Base-by-base conservation (phyloP, 2,888 invertebrate species). In the Oxycera nigricornis region DNA sequence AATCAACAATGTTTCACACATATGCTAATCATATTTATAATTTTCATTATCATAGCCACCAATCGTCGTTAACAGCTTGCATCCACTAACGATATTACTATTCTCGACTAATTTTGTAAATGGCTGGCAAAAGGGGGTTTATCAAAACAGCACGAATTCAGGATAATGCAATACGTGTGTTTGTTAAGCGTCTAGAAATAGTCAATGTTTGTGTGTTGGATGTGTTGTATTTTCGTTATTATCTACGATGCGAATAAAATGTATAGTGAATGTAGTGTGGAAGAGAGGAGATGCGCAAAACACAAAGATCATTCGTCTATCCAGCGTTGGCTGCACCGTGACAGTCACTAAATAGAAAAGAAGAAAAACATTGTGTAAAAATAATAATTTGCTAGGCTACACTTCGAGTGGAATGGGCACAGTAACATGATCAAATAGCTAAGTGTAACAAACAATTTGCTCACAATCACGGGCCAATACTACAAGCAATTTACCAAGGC, bases 291-390 rank as follows among this genome's bases (percentile, higher is more conserved):
- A 52, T 68, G 68, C 35, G 22, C 31, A 52, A 70, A 70, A 70
- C 31, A 52, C 55, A 55, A 70, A 68, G n/a, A 30, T 70, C 30
- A 70, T 70, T 55, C 52, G 28, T 70, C 22, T 70, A 55, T 70
- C 70, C 70, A 52, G 22, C 46, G 30, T 55, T 52, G 70, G 28
- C 7, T 41, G 70, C 41, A n/a, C 31, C 65, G 20, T 70, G 52
- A 70, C 55, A 70, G 70, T 70, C 70, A 70, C 70, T 70, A 35
- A 52, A 70, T 46, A 30, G 52, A 70, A 70, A 70, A 70, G 70
- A 65, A 65, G 65, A 65, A 41, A 55, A 65, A 41, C 17, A 24
- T 55, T 65, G 39, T 39, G 30, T 41, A 35, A 65, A 62, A 35
- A 62, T 62, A 59, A 59, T 59, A 46, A 46, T n/a, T 46, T 14